Conservation (phyloP, 2,888 invertebrate species). For the Cepaea hortensis region DNA sequence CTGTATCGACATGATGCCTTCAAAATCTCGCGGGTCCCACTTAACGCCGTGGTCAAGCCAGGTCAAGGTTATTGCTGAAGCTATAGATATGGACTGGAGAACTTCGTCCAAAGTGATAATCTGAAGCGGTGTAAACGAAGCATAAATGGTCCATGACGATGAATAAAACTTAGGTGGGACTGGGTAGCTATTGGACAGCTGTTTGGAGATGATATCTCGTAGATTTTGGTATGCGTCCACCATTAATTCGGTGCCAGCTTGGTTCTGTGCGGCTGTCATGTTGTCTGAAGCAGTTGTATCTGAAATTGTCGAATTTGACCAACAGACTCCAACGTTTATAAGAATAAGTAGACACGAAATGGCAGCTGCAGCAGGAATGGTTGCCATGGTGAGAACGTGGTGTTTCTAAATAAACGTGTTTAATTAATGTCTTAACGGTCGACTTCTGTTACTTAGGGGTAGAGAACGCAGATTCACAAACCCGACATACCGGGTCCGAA, state of each 20-base stretch:
- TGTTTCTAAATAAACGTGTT: too few species aligned
- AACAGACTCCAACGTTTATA: too few species aligned
- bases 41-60: background rate
- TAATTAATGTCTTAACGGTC: too few species aligned
- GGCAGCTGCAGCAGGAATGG: too few species aligned
- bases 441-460: too few species aligned
- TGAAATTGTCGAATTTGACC: background rate
- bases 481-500: too few species aligned
- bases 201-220: background rate
- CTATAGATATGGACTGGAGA: constrained; percentile 9
- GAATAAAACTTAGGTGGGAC: constrained; percentile 20
- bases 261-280: background rate
- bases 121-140: constrained; percentile 23
- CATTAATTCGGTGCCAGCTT: background rate
- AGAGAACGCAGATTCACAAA: too few species aligned
- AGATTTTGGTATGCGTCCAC: background rate
- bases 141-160: background rate
- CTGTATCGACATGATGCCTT: constrained; percentile 11
- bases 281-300: background rate
- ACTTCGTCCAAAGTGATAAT: constrained; percentile 15
- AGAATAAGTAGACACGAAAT: too few species aligned
- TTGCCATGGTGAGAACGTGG: too few species aligned
- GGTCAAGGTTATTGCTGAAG: constrained; percentile 11
- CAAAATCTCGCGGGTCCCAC: constrained; percentile 16
- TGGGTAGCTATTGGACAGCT: background rate